Base-by-base conservation (phyloP, 2,797 vertebrate species). In the Picus viridis region DNA sequence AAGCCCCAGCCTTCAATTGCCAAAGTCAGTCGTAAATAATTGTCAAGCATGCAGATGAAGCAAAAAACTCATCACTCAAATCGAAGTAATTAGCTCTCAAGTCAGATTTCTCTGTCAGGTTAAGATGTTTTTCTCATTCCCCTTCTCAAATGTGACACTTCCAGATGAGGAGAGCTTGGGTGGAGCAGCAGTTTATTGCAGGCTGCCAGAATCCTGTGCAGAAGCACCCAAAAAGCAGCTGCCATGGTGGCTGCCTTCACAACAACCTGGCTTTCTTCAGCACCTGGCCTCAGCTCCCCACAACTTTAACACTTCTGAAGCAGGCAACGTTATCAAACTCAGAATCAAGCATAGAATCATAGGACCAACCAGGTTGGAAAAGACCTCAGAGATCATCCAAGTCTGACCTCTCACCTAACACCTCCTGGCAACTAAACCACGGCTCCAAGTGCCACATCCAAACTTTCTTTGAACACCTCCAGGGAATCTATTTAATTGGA, bases 31-130 rank as follows among this genome's bases (percentile, higher is more conserved):
- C 89, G 97, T 95, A 97, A 97, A 96, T 97, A 97, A 96, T 96
- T 96, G 94, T 95, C 94, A 93, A 85, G 94, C 70, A 94, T 96
- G 92, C 85, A 96, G 93, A 97, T 96, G 93, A 96, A 78, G 85
- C 92, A 96, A 94, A 96, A 97, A 93, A 23, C 16, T 39, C 15
- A 81, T 94, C 92, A 78, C 93, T 84, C 90, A 90, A 95, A 97
- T 96, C 94, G 92, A 91, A 96, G 94, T 94, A 96, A 97, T 97
- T 96, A 97, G 77, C 93, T 96, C 93, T 93, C 90, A 92, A 88
- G 91, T 95, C 95, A 96, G 95, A 94, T 94, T 97, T 91, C 94
- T 76, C 73, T 93, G 89, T 95, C 74, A 23, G 94, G 89, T 96
- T 95, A 92, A 95, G 97, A 95, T 34, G 75, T 96, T 93, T 27